A percentile compares a stretch with the other conserved stretches of the same genome.
phyloP scores from a whole-genome alignment of 2,888 invertebrate species.

The Tethea ocularis region DNA sequence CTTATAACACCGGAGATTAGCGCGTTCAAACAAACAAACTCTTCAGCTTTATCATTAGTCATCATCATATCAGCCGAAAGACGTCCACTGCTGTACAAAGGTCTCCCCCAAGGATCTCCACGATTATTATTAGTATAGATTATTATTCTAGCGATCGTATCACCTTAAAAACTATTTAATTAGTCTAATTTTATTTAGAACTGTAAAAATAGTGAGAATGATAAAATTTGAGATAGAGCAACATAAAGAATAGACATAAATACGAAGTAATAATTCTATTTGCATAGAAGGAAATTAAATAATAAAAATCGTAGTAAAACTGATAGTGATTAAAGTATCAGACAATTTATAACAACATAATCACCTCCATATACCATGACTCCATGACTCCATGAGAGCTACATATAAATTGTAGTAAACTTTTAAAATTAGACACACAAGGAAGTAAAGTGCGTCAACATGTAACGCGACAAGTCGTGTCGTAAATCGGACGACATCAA shows the following conservation, averaged over 20 bases:
- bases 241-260: background rate
- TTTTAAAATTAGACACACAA: slow-evolving; percentile 30
- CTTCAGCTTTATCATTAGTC: no score
- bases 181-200: no score
- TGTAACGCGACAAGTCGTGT: slow-evolving; percentile 34
- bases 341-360: background rate
- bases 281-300: background rate
- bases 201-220: background rate
- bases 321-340: background rate
- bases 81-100: no score
- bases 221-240: background rate
- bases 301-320: background rate
- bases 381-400: background rate
- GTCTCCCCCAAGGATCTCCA: no score
- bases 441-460: slow-evolving; percentile 41
- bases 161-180: no score
- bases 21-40: no score
- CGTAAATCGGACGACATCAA: slow-evolving; percentile 56
- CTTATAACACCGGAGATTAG: no score
- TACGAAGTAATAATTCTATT: no score
- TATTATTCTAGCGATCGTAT: no score
- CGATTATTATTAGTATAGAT: no score
- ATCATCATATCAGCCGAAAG: no score
- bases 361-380: background rate
- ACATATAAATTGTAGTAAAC: slow-evolving; percentile 13